Evolutionary conservation across 2,888 invertebrate genomes (phyloP).

Genomic region (Toxonevra muliebris): DNA sequence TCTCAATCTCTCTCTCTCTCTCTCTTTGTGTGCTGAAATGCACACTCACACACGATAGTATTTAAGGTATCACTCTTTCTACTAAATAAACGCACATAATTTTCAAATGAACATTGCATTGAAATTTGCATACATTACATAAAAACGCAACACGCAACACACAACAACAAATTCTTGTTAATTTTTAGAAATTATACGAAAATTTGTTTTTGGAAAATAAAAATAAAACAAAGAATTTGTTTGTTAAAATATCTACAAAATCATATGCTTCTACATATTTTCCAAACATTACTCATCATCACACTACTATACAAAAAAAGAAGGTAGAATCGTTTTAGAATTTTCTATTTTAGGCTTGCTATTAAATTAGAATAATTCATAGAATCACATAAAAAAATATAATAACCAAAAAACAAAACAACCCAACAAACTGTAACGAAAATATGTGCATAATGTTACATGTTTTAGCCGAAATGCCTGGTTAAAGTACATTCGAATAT

Average conservation of each 20-base stretch:
- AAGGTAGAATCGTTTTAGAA: conserved; percentile 41
- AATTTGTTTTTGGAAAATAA: background rate
- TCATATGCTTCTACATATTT: background rate
- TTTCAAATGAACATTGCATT: background rate
- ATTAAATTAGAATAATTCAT: conserved; percentile 62
- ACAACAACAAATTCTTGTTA: conserved; percentile 9
- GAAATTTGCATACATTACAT: background rate
- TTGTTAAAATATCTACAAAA: background rate
- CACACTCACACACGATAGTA: too few species aligned
- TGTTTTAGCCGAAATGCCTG: too few species aligned
- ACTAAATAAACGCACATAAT: background rate
- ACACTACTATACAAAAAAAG: background rate
- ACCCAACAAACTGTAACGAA: too few species aligned
- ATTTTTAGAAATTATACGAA: conserved; percentile 3
- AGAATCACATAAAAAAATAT: conserved; percentile 7
- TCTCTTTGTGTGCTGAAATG: too few species aligned
- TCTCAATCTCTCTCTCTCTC: too few species aligned
- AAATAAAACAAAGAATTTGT: conserved; percentile 12
- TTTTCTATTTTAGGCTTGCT: conserved; percentile 61
- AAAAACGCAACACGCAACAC: too few species aligned
- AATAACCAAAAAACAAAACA: too few species aligned
- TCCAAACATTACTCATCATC: background rate
- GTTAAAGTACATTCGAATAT: too few species aligned
- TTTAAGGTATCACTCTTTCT: background rate
- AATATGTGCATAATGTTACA: too few species aligned